Base-by-base conservation (phyloP, 2,113 vertebrate genomes). In the Paramormyrops kingsleyae region DNA sequence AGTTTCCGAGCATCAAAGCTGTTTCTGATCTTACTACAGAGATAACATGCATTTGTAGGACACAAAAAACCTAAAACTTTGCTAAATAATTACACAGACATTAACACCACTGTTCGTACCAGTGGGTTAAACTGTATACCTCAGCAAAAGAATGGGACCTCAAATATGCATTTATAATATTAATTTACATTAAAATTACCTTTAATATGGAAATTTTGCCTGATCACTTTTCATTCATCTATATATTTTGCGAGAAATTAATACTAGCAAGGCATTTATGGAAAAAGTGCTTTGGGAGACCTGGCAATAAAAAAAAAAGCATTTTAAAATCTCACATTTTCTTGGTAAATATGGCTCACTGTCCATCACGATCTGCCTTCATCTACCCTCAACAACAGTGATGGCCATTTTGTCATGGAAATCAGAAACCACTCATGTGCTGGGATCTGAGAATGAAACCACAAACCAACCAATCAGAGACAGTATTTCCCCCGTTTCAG, bases 281-380 rank as follows among this genome's bases (percentile, higher is more conserved):
- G 56, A 93, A 94, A 89, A 94, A 94, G 95, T 95, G 94, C 94
- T 92, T 93, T 90, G 90, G 91, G 86, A 88, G 44, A 53, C 70
- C 44, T 50, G 85, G 31, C 84, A 53, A 87, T 87, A 52, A 91
- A 92, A 91, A 15, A 46, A 88, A 35, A 49, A 62, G 31, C 27
- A 50, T 42, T 31, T 85, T 39, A n/a, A 91, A 88, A 89, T 90
- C 90, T 87, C 85, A 70, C 86, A 89, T 86, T 49, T 89, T 47
- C 42, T 62, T 88, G 12, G 90, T 77, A 46, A 19, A 91, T 66
- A n/a, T 89, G 74, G 77, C 87, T 88, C 66, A 89, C 74, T 83
- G 80, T 80, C 84, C 49, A 56, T 91, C 89, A 91, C 66, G 46
- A 44, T 53, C 70, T 52, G 17, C 86, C 49, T 87, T 87, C 50